phyloP scores from a whole-genome alignment of 2,797 vertebrate genomes.

The Argentina silus region DNA sequence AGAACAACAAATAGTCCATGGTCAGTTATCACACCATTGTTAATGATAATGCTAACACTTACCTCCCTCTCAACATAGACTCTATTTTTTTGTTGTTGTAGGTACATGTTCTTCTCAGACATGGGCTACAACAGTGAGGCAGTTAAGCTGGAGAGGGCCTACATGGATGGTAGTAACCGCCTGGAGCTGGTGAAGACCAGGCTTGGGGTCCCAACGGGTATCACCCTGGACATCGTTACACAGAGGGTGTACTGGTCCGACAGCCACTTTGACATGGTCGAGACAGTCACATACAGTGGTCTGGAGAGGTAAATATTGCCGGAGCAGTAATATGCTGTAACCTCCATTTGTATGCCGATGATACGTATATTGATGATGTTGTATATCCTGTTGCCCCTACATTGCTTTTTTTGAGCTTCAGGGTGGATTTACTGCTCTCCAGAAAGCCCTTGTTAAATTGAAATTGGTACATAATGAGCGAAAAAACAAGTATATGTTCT shows the following conservation, averaged over 20 bases:
- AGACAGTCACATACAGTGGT: constrained; percentile 76
- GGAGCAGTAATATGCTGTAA: neutral
- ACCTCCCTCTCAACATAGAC: neutral
- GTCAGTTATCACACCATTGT: too few species aligned
- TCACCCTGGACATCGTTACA: constrained; percentile 74
- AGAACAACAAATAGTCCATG: too few species aligned
- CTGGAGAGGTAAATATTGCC: constrained; percentile 68
- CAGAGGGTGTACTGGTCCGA: constrained; percentile 79
- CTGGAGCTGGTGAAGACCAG: constrained; percentile 68
- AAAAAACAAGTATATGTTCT: too few species aligned
- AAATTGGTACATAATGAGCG: too few species aligned
- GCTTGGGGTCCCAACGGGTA: constrained; percentile 71
- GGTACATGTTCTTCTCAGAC: constrained; percentile 82
- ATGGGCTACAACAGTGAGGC: constrained; percentile 54
- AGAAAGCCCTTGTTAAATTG: too few species aligned
- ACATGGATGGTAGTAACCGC: constrained; percentile 79
- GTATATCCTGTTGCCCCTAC: too few species aligned
- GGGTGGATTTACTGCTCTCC: too few species aligned
- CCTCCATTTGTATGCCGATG: too few species aligned
- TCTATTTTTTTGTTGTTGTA: constrained; percentile 36
- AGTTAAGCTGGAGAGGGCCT: constrained; percentile 76
- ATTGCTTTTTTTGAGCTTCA: too few species aligned
- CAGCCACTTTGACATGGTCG: constrained; percentile 79
- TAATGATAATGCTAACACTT: too few species aligned
- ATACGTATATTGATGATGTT: too few species aligned